Evolutionary conservation across 2,113 vertebrate species (phyloP), one percentile per base, ranked within the genome.

Genomic region (Syngnathus floridae): DNA sequence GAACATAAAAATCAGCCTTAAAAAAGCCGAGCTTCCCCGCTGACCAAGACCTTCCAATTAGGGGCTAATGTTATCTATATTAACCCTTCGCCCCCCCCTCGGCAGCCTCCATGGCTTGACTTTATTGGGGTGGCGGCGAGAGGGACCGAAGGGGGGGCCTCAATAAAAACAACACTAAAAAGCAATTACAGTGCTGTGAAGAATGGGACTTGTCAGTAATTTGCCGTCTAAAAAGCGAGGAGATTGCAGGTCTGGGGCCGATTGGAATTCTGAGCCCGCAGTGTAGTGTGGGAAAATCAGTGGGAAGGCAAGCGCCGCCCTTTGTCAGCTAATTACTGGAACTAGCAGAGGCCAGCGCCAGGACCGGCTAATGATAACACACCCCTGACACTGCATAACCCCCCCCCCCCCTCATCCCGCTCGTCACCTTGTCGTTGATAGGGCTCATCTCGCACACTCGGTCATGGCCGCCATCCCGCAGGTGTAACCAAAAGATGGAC

Each of bases 111-210:
- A n/a, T 12, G 70, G 84, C 79, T 84, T 73, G 22, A 67, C 75
- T 84, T 86, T 84, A 85, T 83, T 82, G 82, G 76, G 78, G 82
- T 72, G 78, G 77, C 79, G 75, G 61, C 69, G 67, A 78, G 82
- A 78, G 63, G 46, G 46, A 13, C n/a, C 40, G 63, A 19, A 7
- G 22, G 41, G 62, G 37, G 58, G 80, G 82, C 87, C 84, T 84
- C 88, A 90, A 90, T 90, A 91, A 92, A 91, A 90, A 84, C 88
- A 83, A 88, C 88, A 88, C 85, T 90, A 91, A 91, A 91, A 89
- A 88, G 87, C 82, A 88, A 89, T 91, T 89, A 90, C 84, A 84
- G 84, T 87, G 85, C 85, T 84, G 84, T 88, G 87, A 89, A 91
- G 89, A 90, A 87, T 76, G 84, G 86, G 81, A 85, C 82, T 84